Evolutionary conservation across 2,797 vertebrate species (phyloP), one percentile per base, ranked within the genome.

Genomic region (Lithobates pipiens): DNA sequence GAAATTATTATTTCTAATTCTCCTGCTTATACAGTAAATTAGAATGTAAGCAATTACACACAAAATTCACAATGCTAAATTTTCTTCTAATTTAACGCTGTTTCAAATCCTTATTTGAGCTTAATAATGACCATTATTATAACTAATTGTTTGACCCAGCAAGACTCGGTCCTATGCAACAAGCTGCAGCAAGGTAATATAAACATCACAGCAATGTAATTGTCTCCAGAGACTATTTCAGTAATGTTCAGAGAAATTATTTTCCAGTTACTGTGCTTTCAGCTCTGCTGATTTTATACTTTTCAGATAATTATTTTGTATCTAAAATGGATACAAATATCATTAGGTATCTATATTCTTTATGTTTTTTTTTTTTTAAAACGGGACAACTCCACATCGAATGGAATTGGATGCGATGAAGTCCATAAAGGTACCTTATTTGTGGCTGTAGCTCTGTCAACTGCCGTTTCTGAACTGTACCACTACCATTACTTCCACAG

Each of bases 101-200:
- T 39, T 27, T 63, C 21, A 25, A 72, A 71, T 70, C 34, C 68
- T 34, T 80, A 29, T 71, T 80, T 50, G 21, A 39, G 50, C 71
- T 65, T 42, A 27, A 65, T 82, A 75, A 82, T 75, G 63, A 50
- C 72, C 57, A 75, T 65, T 82, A 75, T 75, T 82, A 23, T 44
- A 23, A 75, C 29, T 75, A 75, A 82, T 82, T 74, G 71, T 75
- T 23, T 67, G 61, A 67, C 54, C 57, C 80, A 75, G 72, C 54
- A 67, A 50, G 61, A 46, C 80, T 18, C n/a, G 32, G 10, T 36
- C 11, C 16, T 74, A 39, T 67, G 71, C 34, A 82, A 75, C 54
- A 67, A 82, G 34, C 54, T 15, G 27, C 32, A 10, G 11, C 79
- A n/a, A 70, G 42, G 78, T 57, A 80, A 80, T 72, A 21, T 50